These are phyloP conservation scores for Emesis russula DNA, from an alignment of 2,888 invertebrate species.

Conservation along the genomic window DNA sequence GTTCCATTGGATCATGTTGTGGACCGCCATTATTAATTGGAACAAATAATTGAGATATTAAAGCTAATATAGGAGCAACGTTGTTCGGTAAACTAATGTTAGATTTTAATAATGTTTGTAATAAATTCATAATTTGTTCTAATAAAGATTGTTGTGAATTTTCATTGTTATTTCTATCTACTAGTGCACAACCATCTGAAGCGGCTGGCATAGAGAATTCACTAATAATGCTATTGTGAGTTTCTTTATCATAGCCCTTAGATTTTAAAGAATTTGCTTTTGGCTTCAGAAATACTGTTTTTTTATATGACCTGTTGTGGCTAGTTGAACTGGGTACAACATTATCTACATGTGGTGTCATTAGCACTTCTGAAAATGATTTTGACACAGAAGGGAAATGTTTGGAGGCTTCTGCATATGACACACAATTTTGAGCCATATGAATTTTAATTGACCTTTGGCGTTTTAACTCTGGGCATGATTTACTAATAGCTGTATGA, in stretches of 20 bases:
- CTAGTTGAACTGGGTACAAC: neutral
- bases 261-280: neutral
- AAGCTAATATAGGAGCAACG: too few relatives aligned
- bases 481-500: too few relatives aligned
- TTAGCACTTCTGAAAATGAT: neutral
- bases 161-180: neutral
- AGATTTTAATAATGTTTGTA: neutral
- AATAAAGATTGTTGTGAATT: neutral
- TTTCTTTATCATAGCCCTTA: neutral
- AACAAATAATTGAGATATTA: too few relatives aligned
- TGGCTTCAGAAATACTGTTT: too few relatives aligned
- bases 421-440: too few relatives aligned
- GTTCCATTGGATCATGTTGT: slow-evolving; percentile 15
- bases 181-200: neutral
- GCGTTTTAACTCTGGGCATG: too few relatives aligned
- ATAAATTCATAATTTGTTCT: neutral
- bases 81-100: neutral
- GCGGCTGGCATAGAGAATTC: neutral
- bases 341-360: neutral
- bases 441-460: too few relatives aligned
- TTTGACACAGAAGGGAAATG: neutral
- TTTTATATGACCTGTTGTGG: neutral
- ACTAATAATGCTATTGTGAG: neutral
- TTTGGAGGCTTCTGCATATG: neutral
- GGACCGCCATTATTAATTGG: too few relatives aligned